These are phyloP conservation scores for Acronicta alni DNA, from an alignment of 2,888 invertebrate genomes.

Conservation along the genomic window DNA sequence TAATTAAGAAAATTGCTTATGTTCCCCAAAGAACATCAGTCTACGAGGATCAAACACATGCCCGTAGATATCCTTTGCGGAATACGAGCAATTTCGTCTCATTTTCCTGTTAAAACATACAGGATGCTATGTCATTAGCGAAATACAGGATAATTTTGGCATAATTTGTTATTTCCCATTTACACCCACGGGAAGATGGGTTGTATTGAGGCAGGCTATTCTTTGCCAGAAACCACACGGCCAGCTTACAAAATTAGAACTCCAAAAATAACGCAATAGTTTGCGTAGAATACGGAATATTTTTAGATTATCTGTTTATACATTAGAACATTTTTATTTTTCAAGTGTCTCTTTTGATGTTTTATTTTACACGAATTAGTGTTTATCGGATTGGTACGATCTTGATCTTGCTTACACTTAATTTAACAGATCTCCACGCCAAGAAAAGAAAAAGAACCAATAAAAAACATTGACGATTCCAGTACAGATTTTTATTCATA, in stretches of 20 bases:
- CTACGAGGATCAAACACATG: no score
- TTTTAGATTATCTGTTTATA: slow-evolving; percentile 1
- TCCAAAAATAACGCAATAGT: background rate
- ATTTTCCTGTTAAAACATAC: no score
- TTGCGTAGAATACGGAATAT: background rate
- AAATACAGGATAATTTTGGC: background rate
- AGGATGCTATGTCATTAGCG: background rate
- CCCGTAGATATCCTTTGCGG: no score
- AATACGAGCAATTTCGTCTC: no score
- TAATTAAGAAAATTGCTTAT: no score
- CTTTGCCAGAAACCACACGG: slow-evolving; percentile 2
- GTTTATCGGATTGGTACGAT: no score
- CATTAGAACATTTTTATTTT: background rate
- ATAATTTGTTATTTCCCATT: background rate
- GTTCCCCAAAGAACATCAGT: no score
- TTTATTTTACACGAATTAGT: no score
- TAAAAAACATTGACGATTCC: slow-evolving; percentile 47
- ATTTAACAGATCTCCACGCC: background rate
- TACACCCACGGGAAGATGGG: background rate
- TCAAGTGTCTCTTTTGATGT: background rate
- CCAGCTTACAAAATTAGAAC: background rate
- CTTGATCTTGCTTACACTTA: no score
- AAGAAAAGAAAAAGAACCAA: slow-evolving; percentile 8
- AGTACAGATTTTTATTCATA: slow-evolving; percentile 50
- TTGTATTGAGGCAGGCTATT: background rate